Evolutionary conservation across 2,888 invertebrate species (phyloP).

Genomic region (Pachycephus smyrnensis): DNA sequence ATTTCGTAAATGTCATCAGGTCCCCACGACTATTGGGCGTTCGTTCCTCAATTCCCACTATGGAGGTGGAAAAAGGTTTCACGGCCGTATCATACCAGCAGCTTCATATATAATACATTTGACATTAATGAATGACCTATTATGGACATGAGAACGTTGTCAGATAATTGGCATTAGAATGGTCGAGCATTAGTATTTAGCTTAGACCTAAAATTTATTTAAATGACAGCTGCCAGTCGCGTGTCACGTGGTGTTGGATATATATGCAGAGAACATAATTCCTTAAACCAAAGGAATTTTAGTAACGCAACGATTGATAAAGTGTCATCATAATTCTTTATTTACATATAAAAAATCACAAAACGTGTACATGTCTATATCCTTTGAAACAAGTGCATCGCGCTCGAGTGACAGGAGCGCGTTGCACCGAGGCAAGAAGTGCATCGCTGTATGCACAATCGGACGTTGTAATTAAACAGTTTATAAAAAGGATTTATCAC

Average conservation of each 20-base stretch:
- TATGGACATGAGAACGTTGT: neutral
- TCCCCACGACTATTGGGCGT: neutral
- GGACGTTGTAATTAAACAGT: slow-evolving; percentile 17
- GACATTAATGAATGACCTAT: neutral
- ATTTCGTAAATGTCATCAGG: neutral
- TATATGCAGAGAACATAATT: no score
- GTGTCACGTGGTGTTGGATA: no score
- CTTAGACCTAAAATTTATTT: neutral
- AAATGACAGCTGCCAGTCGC: neutral
- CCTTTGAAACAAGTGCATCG: slow-evolving; percentile 20
- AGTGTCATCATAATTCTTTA: slow-evolving; percentile 32
- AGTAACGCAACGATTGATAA: neutral
- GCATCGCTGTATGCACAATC: slow-evolving; percentile 18
- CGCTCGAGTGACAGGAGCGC: slow-evolving; percentile 17
- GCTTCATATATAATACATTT: neutral
- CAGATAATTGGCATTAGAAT: neutral
- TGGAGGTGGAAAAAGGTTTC: neutral
- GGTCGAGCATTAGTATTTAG: neutral
- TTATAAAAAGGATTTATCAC: slow-evolving; percentile 19
- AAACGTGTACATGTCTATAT: slow-evolving; percentile 9
- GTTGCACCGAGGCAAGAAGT: slow-evolving; percentile 19
- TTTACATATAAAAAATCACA: slow-evolving; percentile 39
- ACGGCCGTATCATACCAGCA: neutral
- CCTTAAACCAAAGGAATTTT: neutral
- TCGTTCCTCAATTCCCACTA: neutral